Evolutionary conservation across 2,113 vertebrate species (phyloP), one percentile per base, ranked within the genome.

Genomic region (Terrapene triunguis): DNA sequence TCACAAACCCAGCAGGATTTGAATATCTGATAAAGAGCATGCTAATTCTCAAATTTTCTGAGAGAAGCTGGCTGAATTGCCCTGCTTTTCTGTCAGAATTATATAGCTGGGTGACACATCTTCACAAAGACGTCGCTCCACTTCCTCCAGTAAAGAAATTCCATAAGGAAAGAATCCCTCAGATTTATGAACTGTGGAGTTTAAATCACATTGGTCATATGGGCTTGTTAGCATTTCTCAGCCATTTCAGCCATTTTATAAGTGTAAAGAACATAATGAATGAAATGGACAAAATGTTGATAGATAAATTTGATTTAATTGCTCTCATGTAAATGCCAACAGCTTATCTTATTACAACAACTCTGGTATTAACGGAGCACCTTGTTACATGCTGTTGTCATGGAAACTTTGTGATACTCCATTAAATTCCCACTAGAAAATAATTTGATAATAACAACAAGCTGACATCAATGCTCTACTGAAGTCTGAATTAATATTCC

Each of bases 31-130:
- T 38, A 14, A 80, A 90, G 89, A 90, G 57, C 38, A 47, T 79
- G 44, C 11, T 72, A 82, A 82, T 82, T 27, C 44, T 96, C 88
- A 44, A 2, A 4, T 85, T 93, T 94, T 65, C 81, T 86, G 53
- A 84, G 91, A 85, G 50, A 48, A 19, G 32, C 48, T 96, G 83
- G 47, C 86, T 89, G 42, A 57, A 51, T n/a, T 84, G 0, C 84
- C 87, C 55, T 38, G 32, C 91, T 69, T 88, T 93, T 72, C 47
- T 89, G 82, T 55, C 69, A 86, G 35, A 88, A 27, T n/a, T 80
- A 13, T 78, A 74, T 80, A 94, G 62, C 57, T 91, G 83, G 80
- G 80, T 94, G 96, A 92, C 21, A 55, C 14, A 11, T 96, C 91
- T 94, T 89, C 51, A 87, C 14, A 74, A 89, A 96, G 53, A 74